phyloP scores from a whole-genome alignment of 1,140 invertebrate species.

The Copidosoma floridanum region DNA sequence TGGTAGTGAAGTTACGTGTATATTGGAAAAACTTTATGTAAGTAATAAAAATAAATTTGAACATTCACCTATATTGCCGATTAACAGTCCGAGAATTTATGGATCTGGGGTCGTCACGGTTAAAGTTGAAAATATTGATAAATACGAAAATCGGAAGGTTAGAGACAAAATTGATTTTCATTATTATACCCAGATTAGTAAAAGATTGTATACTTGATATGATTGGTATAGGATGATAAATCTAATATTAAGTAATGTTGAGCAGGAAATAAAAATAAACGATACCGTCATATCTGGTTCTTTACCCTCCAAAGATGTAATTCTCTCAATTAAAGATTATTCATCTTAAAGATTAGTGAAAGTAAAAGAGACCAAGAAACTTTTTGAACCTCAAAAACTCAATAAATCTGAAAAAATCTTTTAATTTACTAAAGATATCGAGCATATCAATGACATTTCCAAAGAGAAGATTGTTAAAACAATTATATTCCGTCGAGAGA shows the following conservation, averaged over 20 bases:
- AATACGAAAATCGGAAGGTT: background rate
- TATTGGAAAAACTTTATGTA: background rate
- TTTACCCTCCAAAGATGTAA: background rate
- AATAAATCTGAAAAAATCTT: background rate
- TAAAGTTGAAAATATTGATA: background rate
- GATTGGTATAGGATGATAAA: background rate
- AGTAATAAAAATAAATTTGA: background rate
- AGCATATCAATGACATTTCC: too few relatives aligned
- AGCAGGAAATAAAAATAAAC: background rate
- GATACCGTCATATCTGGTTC: background rate
- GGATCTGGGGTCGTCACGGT: background rate
- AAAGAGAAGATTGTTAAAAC: background rate
- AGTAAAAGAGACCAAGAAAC: background rate
- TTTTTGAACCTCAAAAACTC: background rate
- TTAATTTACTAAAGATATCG: background rate
- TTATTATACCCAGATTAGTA: background rate
- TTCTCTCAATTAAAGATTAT: background rate
- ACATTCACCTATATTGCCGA: too few relatives aligned
- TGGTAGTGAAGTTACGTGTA: background rate
- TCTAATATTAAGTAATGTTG: background rate
- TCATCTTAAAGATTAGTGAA: background rate
- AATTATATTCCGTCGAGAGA: too few relatives aligned
- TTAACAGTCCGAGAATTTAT: too few relatives aligned
- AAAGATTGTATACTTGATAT: background rate
- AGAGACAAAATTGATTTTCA: background rate